These are phyloP conservation scores for Drosophila tanythrix DNA, from an alignment of 2,888 invertebrate genomes.

Conservation along the genomic window DNA sequence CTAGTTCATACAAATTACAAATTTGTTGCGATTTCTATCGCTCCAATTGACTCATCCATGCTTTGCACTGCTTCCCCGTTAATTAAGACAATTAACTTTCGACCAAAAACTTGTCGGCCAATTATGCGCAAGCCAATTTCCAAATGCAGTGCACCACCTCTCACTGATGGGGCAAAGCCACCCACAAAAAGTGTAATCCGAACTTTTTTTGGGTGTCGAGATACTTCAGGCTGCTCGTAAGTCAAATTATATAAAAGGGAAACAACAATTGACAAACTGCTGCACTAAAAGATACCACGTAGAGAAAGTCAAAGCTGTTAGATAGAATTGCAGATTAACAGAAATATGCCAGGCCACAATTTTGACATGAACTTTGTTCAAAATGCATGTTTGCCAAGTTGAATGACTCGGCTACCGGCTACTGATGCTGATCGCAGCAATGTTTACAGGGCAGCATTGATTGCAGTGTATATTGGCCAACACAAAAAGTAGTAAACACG, in stretches of 20 bases:
- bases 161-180: slow-evolving; percentile 9
- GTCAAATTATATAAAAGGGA: slow-evolving; percentile 41
- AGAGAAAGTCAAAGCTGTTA: background rate
- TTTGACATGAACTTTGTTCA: background rate
- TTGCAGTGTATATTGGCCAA: slow-evolving; percentile 34
- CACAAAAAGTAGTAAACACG: slow-evolving; percentile 15
- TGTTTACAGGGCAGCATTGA: background rate
- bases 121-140: slow-evolving; percentile 31
- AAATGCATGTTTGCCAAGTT: background rate
- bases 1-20: slow-evolving; percentile 60
- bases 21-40: slow-evolving; percentile 34
- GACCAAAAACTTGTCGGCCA: slow-evolving; percentile 31
- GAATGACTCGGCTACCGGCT: background rate
- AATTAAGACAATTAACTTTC: slow-evolving; percentile 55
- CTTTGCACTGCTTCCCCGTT: slow-evolving; percentile 12
- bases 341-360: background rate
- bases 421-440: background rate
- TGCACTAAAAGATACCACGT: background rate
- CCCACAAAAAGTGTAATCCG: slow-evolving; percentile 24
- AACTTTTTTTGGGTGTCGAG: slow-evolving; percentile 10
- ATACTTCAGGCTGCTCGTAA: slow-evolving; percentile 26
- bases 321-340: background rate
- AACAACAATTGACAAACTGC: background rate
- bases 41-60: slow-evolving; percentile 20
- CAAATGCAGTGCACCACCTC: slow-evolving; percentile 25